Evolutionary conservation across 2,888 invertebrate species (phyloP).

Genomic region (Caenorhabditis zanzibari): DNA sequence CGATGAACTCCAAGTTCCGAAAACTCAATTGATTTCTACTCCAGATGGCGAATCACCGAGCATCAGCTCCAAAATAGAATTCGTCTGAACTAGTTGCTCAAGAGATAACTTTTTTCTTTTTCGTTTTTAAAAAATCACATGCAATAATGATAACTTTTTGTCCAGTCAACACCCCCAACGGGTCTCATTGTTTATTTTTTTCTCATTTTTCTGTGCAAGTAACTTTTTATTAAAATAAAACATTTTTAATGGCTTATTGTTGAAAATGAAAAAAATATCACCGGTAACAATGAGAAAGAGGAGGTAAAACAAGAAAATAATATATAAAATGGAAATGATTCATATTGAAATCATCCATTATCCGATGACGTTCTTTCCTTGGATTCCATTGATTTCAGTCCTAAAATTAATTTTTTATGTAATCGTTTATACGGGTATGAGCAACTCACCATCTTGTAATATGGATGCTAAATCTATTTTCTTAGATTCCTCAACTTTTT

Average conservation of each 20-base stretch:
- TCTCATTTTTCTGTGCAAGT: slow-evolving; percentile 12
- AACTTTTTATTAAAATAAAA: slow-evolving; percentile 5
- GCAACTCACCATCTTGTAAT: slow-evolving; percentile 49
- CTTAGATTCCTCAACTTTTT: slow-evolving; percentile 35
- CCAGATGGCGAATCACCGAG: slow-evolving; percentile 64
- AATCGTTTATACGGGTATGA: background rate
- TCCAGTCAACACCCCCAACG: slow-evolving; percentile 26
- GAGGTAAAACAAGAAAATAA: slow-evolving; percentile 9
- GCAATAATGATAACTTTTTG: slow-evolving; percentile 34
- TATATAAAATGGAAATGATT: background rate
- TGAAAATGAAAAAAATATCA: slow-evolving; percentile 17
- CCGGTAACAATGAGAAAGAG: slow-evolving; percentile 37
- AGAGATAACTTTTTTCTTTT: background rate
- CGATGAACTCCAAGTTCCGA: slow-evolving; percentile 53
- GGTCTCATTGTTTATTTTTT: slow-evolving; percentile 28
- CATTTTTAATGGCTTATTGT: slow-evolving; percentile 15
- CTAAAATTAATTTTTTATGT: slow-evolving; percentile 8
- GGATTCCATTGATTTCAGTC: slow-evolving; percentile 59
- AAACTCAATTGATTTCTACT: slow-evolving; percentile 55
- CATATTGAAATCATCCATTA: slow-evolving; percentile 25
- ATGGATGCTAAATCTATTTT: slow-evolving; percentile 46
- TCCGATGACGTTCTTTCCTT: slow-evolving; percentile 27
- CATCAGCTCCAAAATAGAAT: slow-evolving; percentile 61
- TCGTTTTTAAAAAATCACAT: slow-evolving; percentile 6
- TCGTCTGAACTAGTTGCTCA: slow-evolving; percentile 36